Percentiles rank a stretch among this genome's conserved stretches.
Evolutionary conservation across 2,113 vertebrate species (phyloP).

Genomic region (Spermophilus dauricus): DNA sequence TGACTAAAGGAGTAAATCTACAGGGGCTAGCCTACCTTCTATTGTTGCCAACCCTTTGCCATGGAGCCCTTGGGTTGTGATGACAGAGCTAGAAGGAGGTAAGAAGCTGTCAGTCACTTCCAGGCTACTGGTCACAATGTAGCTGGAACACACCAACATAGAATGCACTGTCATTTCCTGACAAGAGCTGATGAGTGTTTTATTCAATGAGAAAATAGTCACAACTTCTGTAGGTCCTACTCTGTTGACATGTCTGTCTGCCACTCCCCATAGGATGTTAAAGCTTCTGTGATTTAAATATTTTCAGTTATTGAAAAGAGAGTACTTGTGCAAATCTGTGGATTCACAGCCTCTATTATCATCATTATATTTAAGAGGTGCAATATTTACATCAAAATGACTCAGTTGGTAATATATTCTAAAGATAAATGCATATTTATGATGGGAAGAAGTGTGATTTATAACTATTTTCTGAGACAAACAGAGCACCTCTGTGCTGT

Average conservation of each 20-base stretch:
- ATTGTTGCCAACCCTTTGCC: not conserved
- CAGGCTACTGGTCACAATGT: not conserved
- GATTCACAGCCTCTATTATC: slow-evolving; percentile 77
- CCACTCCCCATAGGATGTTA: slow-evolving; percentile 46
- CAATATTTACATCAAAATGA: slow-evolving; percentile 82
- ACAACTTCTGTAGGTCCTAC: slow-evolving; percentile 22
- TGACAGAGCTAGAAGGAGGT: not conserved
- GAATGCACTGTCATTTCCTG: not conserved
- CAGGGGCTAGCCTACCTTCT: not conserved
- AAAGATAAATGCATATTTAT: slow-evolving; percentile 83
- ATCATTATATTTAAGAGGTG: slow-evolving; percentile 81
- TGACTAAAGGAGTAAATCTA: not conserved
- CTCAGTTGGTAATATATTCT: slow-evolving; percentile 79
- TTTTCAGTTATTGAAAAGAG: slow-evolving; percentile 76
- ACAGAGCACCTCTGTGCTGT: slow-evolving; percentile 64
- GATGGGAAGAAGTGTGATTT: slow-evolving; percentile 79
- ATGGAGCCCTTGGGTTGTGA: not conserved
- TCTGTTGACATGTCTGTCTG: slow-evolving; percentile 58
- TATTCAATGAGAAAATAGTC: slow-evolving; percentile 26
- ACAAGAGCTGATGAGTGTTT: not conserved
- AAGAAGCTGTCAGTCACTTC: not conserved
- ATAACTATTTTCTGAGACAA: slow-evolving; percentile 78
- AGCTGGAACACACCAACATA: not conserved
- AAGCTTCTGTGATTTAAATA: slow-evolving; percentile 72
- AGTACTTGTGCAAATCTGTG: slow-evolving; percentile 59